These are phyloP conservation scores for Leucoraja erinaceus DNA, from an alignment of 2,113 vertebrate genomes.

Conservation along the genomic window DNA sequence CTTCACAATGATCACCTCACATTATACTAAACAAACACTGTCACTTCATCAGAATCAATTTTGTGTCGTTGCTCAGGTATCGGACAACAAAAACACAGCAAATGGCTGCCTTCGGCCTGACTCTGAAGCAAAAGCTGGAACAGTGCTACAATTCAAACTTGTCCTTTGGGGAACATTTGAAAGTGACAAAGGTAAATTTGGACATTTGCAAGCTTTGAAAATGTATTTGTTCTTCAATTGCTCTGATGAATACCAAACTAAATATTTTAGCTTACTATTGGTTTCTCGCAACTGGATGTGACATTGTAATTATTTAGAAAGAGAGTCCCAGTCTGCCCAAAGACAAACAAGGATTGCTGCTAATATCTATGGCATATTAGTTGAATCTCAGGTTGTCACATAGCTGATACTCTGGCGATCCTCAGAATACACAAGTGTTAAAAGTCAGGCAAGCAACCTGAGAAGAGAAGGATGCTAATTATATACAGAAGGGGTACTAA, in stretches of 20 bases:
- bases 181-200: slow-evolving; percentile 45
- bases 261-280: neutral
- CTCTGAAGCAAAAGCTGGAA: slow-evolving; percentile 46
- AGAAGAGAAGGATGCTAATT: neutral
- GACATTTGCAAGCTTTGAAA: neutral
- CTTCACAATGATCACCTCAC: neutral
- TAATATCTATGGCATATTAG: neutral
- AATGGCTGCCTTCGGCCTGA: slow-evolving; percentile 42
- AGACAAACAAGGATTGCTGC: neutral
- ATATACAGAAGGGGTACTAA: neutral
- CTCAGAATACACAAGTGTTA: neutral
- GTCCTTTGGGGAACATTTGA: slow-evolving; percentile 54
- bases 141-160: slow-evolving; percentile 44
- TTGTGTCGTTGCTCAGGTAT: slow-evolving; percentile 49
- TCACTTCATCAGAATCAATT: neutral
- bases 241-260: neutral
- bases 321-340: neutral
- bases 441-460: neutral
- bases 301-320: neutral
- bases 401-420: neutral
- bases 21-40: neutral
- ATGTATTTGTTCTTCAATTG: neutral
- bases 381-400: neutral
- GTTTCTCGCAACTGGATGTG: neutral
- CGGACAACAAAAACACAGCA: slow-evolving; percentile 51